Evolutionary conservation across 2,113 vertebrate species (phyloP).

Genomic region (Chlorodrepanis virens): DNA sequence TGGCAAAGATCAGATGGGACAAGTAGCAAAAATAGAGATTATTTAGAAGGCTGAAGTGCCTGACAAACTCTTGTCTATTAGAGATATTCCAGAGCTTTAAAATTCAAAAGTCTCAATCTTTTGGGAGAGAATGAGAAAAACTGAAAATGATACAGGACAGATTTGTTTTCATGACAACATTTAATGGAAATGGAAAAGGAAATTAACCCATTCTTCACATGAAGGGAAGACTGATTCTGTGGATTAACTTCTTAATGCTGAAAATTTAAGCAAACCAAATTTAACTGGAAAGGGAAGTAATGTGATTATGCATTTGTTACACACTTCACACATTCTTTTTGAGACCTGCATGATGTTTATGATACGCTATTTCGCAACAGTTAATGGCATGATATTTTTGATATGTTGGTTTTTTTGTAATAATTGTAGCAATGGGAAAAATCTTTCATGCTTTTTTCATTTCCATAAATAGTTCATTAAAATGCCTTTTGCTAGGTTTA

Average conservation of each 20-base stretch:
- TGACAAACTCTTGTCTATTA: background rate
- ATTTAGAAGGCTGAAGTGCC: background rate
- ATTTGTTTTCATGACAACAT: slow-evolving; percentile 18
- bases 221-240: background rate
- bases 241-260: background rate
- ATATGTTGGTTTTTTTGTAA: background rate
- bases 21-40: slow-evolving; percentile 5
- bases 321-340: background rate
- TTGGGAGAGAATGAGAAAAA: background rate
- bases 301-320: background rate
- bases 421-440: background rate
- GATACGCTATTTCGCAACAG: background rate
- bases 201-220: background rate
- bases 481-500: background rate
- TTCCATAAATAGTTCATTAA: background rate
- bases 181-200: background rate
- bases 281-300: background rate
- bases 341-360: background rate
- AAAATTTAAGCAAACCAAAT: background rate
- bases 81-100: background rate
- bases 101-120: background rate
- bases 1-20: background rate
- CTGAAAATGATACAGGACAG: background rate
- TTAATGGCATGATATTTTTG: background rate
- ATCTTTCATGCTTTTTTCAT: background rate